Conservation (phyloP, 2,888 invertebrate species). For the Leucophenga maculata region DNA sequence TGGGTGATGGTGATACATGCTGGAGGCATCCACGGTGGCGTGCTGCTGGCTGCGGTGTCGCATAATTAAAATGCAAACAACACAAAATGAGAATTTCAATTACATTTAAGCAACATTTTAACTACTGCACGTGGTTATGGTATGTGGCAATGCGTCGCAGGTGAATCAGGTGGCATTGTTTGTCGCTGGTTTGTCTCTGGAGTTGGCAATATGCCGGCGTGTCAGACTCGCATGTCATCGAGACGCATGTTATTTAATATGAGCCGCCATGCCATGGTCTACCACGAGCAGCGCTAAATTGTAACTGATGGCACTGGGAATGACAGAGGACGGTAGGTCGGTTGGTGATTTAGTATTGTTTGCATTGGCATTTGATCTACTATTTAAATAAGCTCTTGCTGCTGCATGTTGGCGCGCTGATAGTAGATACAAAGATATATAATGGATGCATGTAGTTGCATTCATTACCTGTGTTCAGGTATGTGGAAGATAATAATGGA, state of each 20-base stretch:
- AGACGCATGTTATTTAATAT: background rate
- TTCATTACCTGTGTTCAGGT: background rate
- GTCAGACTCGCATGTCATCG: background rate
- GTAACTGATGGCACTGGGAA: no score
- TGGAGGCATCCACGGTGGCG: no score
- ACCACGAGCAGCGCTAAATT: no score
- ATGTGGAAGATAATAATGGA: conserved; percentile 6
- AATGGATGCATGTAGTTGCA: background rate
- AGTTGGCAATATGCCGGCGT: no score
- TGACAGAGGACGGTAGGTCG: background rate
- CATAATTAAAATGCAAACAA: conserved; percentile 7
- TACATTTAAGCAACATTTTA: background rate
- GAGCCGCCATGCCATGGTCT: background rate
- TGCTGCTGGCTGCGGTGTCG: background rate
- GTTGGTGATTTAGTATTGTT: background rate
- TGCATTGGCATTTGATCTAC: conserved; percentile 6
- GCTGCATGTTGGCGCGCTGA: background rate
- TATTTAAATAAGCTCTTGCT: background rate
- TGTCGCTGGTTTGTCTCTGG: no score
- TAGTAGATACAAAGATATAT: background rate
- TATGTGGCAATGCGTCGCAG: no score
- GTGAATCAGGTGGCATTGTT: no score
- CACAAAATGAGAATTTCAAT: background rate
- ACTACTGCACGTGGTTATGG: background rate
- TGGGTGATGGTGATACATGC: no score